Conservation (phyloP, 1,140 invertebrate species). For the Harlomillsia oculata region DNA sequence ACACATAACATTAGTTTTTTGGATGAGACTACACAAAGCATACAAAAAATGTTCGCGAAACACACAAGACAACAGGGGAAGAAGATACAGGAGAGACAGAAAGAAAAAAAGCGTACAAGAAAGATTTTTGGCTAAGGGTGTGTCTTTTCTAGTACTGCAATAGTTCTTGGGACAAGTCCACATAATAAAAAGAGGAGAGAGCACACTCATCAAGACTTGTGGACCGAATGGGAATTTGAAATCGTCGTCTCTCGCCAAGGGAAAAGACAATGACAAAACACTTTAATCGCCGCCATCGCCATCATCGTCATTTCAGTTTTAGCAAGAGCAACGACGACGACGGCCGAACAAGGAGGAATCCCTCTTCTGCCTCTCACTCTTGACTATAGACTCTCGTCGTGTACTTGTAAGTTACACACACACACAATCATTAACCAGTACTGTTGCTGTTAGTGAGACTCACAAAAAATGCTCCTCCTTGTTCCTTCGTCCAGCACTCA, state of each 20-base stretch:
- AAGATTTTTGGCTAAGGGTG: no score
- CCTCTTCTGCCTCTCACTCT: constrained; percentile 3
- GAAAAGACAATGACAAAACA: constrained; percentile 29
- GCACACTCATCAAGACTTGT: constrained; percentile 3
- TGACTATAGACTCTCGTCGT: no score
- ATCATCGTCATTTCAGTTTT: background rate
- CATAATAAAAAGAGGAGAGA: constrained; percentile 3
- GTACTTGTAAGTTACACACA: background rate
- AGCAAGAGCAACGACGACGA: background rate
- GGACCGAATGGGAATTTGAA: constrained; percentile 8
- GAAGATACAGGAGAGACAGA: no score
- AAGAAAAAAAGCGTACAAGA: no score
- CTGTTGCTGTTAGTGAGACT: no score
- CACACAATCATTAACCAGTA: no score
- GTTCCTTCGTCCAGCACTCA: no score
- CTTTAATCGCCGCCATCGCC: constrained; percentile 26
- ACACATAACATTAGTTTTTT: background rate
- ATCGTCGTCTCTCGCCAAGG: background rate
- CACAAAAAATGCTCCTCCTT: no score
- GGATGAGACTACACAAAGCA: background rate
- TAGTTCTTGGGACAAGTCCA: no score
- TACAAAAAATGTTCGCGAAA: no score
- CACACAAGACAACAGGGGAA: no score
- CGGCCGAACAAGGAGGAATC: background rate
- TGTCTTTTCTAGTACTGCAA: no score